Base-by-base conservation (phyloP, 1,140 invertebrate species). In the Drosophila lini region DNA sequence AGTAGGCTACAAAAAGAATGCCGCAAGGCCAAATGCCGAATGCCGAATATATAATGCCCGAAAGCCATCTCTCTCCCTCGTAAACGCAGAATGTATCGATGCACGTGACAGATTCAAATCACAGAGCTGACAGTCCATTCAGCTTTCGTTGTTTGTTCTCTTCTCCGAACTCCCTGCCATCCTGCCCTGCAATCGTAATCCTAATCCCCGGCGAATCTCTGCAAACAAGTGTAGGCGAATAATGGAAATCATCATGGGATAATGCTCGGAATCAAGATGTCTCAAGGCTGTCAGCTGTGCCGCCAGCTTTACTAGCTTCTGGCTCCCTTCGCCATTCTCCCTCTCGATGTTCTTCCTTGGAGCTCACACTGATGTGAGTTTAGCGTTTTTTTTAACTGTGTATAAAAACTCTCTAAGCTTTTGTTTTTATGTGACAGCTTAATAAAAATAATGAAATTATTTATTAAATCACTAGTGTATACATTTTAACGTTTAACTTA, bases 211-310 rank as follows among this genome's bases (percentile, higher is more conserved):
- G 34, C 36, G 45, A 65, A 68, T 65, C 61, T 28, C 44, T 64
- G 36, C 58, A 40, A 22, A 42, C 36, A 53, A 62, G 48, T 74
- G 71, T 48, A 42, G 59, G 31, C 69, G 71, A 62, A 74, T 62
- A 74, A 74, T 74, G 70, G 69, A 74, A 74, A 74, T 74, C 71
- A 74, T 74, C 70, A 44, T 44, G 56, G 55, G 57, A 64, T 64
- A 61, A 60, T 28, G 69, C 57, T 61, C 10, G 69, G 59, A 40
- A 74, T 74, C 71, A 62, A 62, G 57, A 62, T 62, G 71, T 74
- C 69, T 74, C 58, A 74, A 41, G 69, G 69, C 69, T 74, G 71
- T 74, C 71, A 68, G 64, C 61, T 67, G 44, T 34, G 34, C 19
- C 60, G 19, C 32, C 16, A 38, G 10, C 25, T 41, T 41, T 36